Conservation (phyloP, 1,140 invertebrate species). For the Calliopsis andreniformis region DNA sequence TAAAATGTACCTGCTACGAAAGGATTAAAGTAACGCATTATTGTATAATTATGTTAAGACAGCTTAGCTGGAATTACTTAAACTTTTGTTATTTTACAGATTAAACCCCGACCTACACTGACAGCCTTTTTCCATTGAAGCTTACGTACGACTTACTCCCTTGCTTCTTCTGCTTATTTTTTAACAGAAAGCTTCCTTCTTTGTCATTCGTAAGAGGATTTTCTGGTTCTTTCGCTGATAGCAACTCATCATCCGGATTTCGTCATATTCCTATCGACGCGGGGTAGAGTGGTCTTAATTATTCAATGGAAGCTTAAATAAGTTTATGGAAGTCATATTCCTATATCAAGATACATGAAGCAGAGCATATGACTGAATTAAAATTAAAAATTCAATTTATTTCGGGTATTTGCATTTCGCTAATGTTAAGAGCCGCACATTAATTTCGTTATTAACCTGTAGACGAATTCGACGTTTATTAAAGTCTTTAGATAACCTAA, state of each 20-base stretch:
- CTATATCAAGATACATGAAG: not conserved
- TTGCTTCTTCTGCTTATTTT: constrained; percentile 58
- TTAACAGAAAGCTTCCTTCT: constrained; percentile 52
- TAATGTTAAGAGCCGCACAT: constrained; percentile 2
- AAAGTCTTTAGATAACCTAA: not conserved
- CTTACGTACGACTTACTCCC: constrained; percentile 48
- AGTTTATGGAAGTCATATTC: not conserved
- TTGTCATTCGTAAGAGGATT: constrained; percentile 41
- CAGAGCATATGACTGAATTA: constrained; percentile 22
- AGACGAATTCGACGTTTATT: not conserved
- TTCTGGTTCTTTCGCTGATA: constrained; percentile 47
- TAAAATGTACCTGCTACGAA: too few relatives aligned
- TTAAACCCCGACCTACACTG: constrained; percentile 22
- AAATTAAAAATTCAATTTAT: constrained; percentile 2
- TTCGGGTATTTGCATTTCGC: not conserved
- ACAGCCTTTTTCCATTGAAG: constrained; percentile 10
- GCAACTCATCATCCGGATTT: constrained; percentile 43
- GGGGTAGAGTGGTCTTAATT: constrained; percentile 10
- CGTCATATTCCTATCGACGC: not conserved
- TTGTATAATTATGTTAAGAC: too few relatives aligned
- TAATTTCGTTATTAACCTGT: not conserved
- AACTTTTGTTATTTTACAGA: constrained; percentile 38
- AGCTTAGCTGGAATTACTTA: not conserved
- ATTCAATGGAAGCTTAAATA: not conserved
- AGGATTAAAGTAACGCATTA: too few relatives aligned